Evolutionary conservation across 2,888 invertebrate genomes (phyloP).

Genomic region (Calameuta pallipes): DNA sequence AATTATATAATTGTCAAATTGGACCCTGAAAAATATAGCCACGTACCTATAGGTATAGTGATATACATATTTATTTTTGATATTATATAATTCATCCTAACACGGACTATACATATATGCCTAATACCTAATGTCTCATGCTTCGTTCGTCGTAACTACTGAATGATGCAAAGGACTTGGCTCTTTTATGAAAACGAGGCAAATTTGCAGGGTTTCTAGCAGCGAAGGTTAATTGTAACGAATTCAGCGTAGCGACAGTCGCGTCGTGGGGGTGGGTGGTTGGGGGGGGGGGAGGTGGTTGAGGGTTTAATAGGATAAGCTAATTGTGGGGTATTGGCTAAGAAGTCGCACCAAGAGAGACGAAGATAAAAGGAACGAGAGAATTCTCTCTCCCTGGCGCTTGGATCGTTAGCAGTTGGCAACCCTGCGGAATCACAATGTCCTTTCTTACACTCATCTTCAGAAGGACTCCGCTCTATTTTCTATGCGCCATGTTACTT

Average conservation of each 20-base stretch:
- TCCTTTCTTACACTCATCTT: conserved; percentile 53
- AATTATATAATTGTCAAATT: not conserved
- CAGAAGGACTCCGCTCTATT: conserved; percentile 42
- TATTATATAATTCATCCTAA: not conserved
- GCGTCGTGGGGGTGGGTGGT: not conserved
- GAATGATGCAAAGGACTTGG: not conserved
- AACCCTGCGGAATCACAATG: conserved; percentile 65
- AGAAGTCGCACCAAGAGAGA: conserved; percentile 55
- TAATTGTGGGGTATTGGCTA: conserved; percentile 67
- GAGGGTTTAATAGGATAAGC: conserved; percentile 65
- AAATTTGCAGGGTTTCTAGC: not conserved
- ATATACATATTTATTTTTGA: not conserved
- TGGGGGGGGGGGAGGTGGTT: conserved; percentile 39
- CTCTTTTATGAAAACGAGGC: not conserved
- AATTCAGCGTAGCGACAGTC: conserved; percentile 55
- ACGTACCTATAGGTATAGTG: not conserved
- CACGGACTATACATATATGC: not conserved
- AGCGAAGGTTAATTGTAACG: conserved; percentile 59
- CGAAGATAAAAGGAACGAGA: conserved; percentile 24
- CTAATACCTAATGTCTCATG: not conserved
- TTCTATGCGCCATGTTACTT: conserved; percentile 46
- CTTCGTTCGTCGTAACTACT: not conserved
- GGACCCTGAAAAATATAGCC: not conserved
- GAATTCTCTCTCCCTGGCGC: conserved; percentile 36
- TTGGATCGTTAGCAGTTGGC: conserved; percentile 63